Evolutionary conservation across 2,113 vertebrate species (phyloP).

Genomic region (Cyprinus carpio): DNA sequence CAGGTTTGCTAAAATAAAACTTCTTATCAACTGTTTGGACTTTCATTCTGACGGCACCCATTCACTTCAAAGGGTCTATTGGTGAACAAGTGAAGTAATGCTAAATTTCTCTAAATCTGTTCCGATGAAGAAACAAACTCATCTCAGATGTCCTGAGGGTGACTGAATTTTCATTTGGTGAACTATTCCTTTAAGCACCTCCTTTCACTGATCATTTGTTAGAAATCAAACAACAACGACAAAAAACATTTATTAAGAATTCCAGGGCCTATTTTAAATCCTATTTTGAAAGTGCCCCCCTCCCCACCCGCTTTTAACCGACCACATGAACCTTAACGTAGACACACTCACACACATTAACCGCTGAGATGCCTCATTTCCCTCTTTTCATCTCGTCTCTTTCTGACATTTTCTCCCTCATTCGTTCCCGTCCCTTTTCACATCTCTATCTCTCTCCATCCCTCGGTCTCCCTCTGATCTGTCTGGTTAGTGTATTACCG

Average conservation of each 20-base stretch:
- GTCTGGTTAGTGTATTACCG: conserved; percentile 36
- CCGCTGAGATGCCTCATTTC: conserved; percentile 3
- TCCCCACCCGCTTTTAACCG: background rate
- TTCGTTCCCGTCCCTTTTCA: background rate
- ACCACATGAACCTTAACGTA: background rate
- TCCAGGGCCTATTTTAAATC: background rate
- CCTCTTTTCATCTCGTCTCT: conserved; percentile 31
- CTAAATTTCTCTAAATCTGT: no score
- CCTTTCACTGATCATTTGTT: background rate
- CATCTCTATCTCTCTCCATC: background rate
- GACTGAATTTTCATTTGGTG: background rate
- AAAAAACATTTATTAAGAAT: background rate
- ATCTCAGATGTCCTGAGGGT: no score
- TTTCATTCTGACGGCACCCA: no score
- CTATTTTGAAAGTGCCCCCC: background rate
- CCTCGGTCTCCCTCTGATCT: conserved; percentile 10
- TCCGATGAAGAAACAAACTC: no score
- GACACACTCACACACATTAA: background rate
- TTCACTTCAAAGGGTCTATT: no score
- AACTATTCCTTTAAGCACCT: background rate
- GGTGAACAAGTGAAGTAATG: no score
- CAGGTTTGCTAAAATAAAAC: background rate
- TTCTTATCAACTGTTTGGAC: no score
- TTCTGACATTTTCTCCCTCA: conserved; percentile 33
- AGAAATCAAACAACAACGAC: background rate